Percentiles rank a stretch among this genome's conserved stretches.
Conservation (phyloP, 2,888 invertebrate species). For the Eubasilissa splendida region DNA sequence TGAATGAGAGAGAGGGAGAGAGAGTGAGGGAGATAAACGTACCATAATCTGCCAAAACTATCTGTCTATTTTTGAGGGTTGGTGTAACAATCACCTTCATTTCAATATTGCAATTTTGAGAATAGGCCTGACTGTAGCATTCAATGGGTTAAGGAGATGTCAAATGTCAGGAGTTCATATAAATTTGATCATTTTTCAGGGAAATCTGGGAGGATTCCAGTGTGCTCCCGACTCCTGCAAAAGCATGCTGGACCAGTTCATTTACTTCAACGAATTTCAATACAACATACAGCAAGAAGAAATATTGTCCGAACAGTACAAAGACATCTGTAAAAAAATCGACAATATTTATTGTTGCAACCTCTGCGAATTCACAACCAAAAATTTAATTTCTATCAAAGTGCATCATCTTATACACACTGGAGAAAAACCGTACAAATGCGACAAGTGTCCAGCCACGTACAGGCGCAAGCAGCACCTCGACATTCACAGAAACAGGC, state of each 20-base stretch:
- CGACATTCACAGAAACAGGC: constrained; percentile 6
- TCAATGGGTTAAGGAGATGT: too few relatives aligned
- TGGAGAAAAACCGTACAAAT: constrained; percentile 21
- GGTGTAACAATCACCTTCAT: too few relatives aligned
- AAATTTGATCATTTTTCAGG: constrained; percentile 4
- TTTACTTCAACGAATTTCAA: constrained; percentile 11
- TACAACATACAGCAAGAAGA: constrained; percentile 4
- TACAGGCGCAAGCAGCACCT: constrained; percentile 26
- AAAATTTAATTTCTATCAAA: constrained; percentile 27
- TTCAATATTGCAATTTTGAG: too few relatives aligned
- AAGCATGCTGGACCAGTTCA: constrained; percentile 20
- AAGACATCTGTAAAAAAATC: constrained; percentile 32
- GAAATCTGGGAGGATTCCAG: constrained; percentile 15
- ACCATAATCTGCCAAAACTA: too few relatives aligned
- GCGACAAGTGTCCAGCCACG: constrained; percentile 10
- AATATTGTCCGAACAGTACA: constrained; percentile 7
- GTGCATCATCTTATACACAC: constrained; percentile 26
- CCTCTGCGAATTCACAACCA: constrained; percentile 8
- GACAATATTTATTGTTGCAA: constrained; percentile 12
- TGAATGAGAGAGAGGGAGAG: too few relatives aligned
- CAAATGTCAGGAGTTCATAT: background rate
- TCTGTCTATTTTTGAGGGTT: too few relatives aligned
- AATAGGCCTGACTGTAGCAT: too few relatives aligned
- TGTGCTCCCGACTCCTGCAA: background rate
- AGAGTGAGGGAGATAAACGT: too few relatives aligned